phyloP scores from a whole-genome alignment of 2,888 invertebrate genomes.

The Apantesis nais region DNA sequence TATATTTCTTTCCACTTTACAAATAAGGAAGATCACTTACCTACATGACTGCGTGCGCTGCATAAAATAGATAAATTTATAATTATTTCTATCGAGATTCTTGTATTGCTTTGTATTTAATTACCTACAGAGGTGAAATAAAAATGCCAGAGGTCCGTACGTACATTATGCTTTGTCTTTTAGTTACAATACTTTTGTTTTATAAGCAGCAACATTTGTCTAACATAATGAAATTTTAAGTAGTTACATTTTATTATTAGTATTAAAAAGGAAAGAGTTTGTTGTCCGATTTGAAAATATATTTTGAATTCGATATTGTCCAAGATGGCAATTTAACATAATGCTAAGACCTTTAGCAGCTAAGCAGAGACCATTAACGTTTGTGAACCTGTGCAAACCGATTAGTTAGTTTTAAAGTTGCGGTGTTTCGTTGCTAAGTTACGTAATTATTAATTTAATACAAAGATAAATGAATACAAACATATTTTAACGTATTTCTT shows the following conservation, averaged over 20 bases:
- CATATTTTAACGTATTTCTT: background rate
- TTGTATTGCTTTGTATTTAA: background rate
- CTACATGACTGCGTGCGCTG: background rate
- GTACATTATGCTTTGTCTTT: background rate
- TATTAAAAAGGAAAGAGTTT: too few relatives aligned
- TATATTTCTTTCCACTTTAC: background rate
- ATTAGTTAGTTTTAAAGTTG: too few relatives aligned
- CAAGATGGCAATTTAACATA: too few relatives aligned
- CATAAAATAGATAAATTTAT: background rate
- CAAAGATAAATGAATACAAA: background rate
- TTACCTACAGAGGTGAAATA: background rate
- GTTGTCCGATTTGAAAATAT: too few relatives aligned
- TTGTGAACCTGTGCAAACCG: too few relatives aligned
- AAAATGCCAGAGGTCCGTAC: background rate
- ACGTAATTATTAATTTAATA: background rate
- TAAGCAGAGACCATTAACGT: background rate
- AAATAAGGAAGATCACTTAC: background rate
- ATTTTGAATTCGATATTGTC: too few relatives aligned
- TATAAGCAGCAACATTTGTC: too few relatives aligned
- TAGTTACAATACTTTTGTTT: background rate
- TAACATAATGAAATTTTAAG: too few relatives aligned
- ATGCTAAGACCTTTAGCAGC: background rate
- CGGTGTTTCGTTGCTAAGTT: background rate
- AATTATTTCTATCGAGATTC: background rate
- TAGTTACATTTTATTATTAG: too few relatives aligned